phyloP scores from a whole-genome alignment of 1,140 invertebrate species.

The Hycleus phaleratus region DNA sequence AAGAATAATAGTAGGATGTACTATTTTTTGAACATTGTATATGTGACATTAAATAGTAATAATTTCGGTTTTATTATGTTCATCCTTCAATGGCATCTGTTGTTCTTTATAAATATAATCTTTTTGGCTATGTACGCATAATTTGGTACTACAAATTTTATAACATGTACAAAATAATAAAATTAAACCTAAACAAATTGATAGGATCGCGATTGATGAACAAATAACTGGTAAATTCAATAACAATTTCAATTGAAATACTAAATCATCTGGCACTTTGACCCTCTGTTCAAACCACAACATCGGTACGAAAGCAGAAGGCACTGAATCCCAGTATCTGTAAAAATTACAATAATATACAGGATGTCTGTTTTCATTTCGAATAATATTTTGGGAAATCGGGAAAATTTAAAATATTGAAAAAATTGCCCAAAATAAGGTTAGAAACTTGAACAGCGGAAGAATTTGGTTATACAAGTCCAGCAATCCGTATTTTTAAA shows the following conservation, averaged over 20 bases:
- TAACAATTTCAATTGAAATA: conserved; percentile 21
- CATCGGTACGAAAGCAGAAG: conserved; percentile 62
- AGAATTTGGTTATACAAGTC: not conserved
- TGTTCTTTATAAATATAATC: conserved; percentile 6
- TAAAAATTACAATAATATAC: not conserved
- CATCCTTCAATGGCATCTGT: not conserved
- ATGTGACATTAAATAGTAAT: too few species aligned
- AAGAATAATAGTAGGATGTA: too few species aligned
- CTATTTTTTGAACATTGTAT: too few species aligned
- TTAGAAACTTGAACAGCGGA: too few species aligned
- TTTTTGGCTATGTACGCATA: conserved; percentile 6
- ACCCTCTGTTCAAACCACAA: conserved; percentile 71
- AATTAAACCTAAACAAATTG: conserved; percentile 18
- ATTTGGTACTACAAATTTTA: conserved; percentile 16
- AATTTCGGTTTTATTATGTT: not conserved
- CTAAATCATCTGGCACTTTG: conserved; percentile 37
- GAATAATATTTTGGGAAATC: too few species aligned
- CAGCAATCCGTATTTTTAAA: too few species aligned
- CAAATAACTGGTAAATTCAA: conserved; percentile 25
- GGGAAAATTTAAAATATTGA: too few species aligned
- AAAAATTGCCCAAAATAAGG: too few species aligned
- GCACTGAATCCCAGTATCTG: conserved; percentile 58
- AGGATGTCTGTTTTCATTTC: too few species aligned
- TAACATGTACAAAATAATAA: conserved; percentile 13
- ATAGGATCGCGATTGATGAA: conserved; percentile 18